Conservation (phyloP, 2,797 vertebrate genomes). For the Pogonophryne albipinna region DNA sequence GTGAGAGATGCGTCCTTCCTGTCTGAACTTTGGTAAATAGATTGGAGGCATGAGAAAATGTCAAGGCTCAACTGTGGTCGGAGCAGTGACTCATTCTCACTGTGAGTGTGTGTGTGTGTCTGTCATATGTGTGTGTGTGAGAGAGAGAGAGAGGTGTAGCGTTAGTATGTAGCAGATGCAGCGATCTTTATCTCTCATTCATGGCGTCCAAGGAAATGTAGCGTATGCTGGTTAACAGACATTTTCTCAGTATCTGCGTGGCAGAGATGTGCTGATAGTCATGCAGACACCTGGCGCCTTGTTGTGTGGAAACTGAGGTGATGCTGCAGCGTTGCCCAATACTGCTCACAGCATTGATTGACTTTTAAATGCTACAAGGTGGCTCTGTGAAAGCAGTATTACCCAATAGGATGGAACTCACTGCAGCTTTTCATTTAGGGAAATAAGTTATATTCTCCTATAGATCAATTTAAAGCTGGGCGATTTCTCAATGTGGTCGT, state of each 20-base stretch:
- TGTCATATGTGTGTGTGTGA: too few species aligned
- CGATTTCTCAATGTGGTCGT: too few species aligned
- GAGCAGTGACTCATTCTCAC: constrained; percentile 83
- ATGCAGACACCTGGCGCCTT: constrained; percentile 67
- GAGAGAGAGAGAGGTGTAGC: not conserved
- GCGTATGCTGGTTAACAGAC: constrained; percentile 69
- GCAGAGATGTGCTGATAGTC: constrained; percentile 74
- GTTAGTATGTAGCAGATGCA: constrained; percentile 64
- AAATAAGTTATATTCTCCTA: not conserved
- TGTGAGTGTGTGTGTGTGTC: constrained; percentile 46
- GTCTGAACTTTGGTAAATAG: constrained; percentile 91
- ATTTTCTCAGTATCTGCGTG: constrained; percentile 72
- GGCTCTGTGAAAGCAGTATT: not conserved
- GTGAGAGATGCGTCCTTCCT: constrained; percentile 89
- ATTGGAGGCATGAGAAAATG: constrained; percentile 93
- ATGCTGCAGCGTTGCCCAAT: constrained; percentile 42
- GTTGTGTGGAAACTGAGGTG: constrained; percentile 62
- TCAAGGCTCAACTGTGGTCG: constrained; percentile 90
- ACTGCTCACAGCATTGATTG: constrained; percentile 27
- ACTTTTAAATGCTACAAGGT: constrained; percentile 16
- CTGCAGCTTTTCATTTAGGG: not conserved
- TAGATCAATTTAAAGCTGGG: too few species aligned
- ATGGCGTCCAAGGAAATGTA: constrained; percentile 75
- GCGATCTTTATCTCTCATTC: constrained; percentile 76
- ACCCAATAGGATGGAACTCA: constrained; percentile 1